Evolutionary conservation across 2,113 vertebrate genomes (phyloP).

Genomic region (Candoia aspera): DNA sequence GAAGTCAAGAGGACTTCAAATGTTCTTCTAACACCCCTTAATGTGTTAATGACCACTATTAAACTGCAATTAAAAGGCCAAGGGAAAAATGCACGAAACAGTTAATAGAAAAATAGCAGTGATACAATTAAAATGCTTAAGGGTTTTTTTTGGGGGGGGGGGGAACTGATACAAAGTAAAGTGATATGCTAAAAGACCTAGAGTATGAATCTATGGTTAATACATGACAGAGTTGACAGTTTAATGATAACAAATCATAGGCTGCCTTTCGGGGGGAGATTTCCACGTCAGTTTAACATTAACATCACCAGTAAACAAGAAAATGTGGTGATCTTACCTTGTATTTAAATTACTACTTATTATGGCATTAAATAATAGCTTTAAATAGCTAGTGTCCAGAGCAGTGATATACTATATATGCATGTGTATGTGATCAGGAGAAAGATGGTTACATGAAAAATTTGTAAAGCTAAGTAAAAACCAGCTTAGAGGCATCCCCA

Average conservation of each 20-base stretch:
- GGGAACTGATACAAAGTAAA: constrained; percentile 86
- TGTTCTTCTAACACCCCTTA: constrained; percentile 89
- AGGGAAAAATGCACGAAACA: constrained; percentile 84
- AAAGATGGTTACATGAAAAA: constrained; percentile 74
- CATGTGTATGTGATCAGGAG: constrained; percentile 23
- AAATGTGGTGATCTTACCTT: constrained; percentile 80
- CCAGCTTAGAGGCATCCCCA: constrained; percentile 27
- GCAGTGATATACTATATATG: constrained; percentile 71
- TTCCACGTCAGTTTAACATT: constrained; percentile 77
- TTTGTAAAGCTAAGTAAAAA: constrained; percentile 76
- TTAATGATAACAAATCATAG: constrained; percentile 90
- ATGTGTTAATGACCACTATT: constrained; percentile 97
- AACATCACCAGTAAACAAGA: constrained; percentile 82
- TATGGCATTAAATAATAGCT: constrained; percentile 81
- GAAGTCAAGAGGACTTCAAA: constrained; percentile 90
- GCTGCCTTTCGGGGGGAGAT: constrained; percentile 78
- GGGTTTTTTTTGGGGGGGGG: constrained; percentile 68
- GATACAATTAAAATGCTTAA: constrained; percentile 78
- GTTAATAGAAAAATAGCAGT: constrained; percentile 86
- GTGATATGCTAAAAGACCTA: constrained; percentile 76
- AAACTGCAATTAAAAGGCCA: constrained; percentile 91
- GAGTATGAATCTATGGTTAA: constrained; percentile 78
- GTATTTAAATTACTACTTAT: constrained; percentile 84
- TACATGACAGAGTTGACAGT: constrained; percentile 83
- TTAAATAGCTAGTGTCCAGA: constrained; percentile 79